A percentile compares a stretch with the other conserved stretches of the same genome.
Conservation (phyloP, 2,797 vertebrate species). For the Rhynchonycteris naso region DNA sequence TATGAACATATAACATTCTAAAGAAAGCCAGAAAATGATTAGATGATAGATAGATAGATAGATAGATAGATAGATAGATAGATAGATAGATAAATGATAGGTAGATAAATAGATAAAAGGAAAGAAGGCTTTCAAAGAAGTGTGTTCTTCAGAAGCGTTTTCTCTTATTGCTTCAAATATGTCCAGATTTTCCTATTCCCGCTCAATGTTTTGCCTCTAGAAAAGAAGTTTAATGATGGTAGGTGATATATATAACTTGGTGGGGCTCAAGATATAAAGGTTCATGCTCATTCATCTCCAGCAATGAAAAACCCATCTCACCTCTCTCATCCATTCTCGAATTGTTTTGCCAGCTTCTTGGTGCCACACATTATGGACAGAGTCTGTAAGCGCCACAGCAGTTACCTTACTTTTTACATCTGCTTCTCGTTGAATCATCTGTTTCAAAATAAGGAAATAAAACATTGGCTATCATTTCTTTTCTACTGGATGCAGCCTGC, state of each 20-base stretch:
- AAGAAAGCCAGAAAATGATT: not conserved
- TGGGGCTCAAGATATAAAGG: constrained; percentile 65
- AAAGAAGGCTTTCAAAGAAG: not conserved
- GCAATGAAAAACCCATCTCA: constrained; percentile 80
- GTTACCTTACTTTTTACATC: constrained; percentile 95
- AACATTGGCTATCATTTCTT: constrained; percentile 76
- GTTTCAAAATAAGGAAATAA: constrained; percentile 80
- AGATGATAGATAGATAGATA: too few relatives aligned
- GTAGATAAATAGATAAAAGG: not conserved
- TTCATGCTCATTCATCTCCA: constrained; percentile 48
- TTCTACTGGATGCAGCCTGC: constrained; percentile 69
- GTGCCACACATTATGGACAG: constrained; percentile 98
- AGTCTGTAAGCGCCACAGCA: constrained; percentile 97
- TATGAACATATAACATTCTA: not conserved
- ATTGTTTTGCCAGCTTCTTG: constrained; percentile 96
- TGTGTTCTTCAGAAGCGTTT: constrained; percentile 63
- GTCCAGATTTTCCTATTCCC: not conserved
- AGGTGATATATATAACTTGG: constrained; percentile 18
- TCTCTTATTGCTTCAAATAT: constrained; percentile 72
- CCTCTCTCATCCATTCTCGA: constrained; percentile 98
- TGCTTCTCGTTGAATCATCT: constrained; percentile 97
- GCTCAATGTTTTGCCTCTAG: constrained; percentile 35
- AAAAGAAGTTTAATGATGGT: constrained; percentile 11
- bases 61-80: too few relatives aligned
- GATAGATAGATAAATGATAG: too few relatives aligned